These are phyloP conservation scores for Diglossa cyanea DNA, from an alignment of 2,797 vertebrate species.

Conservation along the genomic window DNA sequence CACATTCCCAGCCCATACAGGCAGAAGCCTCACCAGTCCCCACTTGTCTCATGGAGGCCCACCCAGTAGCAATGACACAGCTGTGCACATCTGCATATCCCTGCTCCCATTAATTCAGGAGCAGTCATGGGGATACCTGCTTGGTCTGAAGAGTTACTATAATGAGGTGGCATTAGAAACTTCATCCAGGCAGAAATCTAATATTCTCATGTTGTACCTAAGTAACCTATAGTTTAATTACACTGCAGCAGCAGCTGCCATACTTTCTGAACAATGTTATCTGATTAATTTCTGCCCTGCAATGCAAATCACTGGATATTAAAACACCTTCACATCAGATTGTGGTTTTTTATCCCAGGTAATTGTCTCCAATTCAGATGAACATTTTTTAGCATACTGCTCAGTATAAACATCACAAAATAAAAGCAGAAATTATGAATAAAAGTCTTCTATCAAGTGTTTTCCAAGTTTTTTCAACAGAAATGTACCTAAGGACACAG, in stretches of 20 bases:
- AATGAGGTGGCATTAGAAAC: not conserved
- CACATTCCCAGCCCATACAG: not conserved
- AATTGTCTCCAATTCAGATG: not conserved
- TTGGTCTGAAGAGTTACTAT: not conserved
- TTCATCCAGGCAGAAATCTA: not conserved
- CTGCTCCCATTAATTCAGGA: not conserved
- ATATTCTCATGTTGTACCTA: not conserved
- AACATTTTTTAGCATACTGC: not conserved
- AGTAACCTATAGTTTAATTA: not conserved
- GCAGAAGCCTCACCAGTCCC: not conserved
- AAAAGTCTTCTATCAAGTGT: not conserved
- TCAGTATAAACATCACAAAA: not conserved
- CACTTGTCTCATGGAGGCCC: not conserved
- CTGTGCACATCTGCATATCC: not conserved
- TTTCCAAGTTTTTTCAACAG: conserved; percentile 1
- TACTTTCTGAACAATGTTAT: not conserved
- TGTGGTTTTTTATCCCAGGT: not conserved
- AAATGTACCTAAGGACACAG: conserved; percentile 1
- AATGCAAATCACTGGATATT: not conserved
- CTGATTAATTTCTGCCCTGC: not conserved
- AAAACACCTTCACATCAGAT: not conserved
- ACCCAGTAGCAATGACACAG: not conserved
- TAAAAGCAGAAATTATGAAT: not conserved
- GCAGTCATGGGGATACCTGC: not conserved
- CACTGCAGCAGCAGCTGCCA: not conserved